phyloP scores from a whole-genome alignment of 2,797 vertebrate genomes.

The Salarias fasciatus region DNA sequence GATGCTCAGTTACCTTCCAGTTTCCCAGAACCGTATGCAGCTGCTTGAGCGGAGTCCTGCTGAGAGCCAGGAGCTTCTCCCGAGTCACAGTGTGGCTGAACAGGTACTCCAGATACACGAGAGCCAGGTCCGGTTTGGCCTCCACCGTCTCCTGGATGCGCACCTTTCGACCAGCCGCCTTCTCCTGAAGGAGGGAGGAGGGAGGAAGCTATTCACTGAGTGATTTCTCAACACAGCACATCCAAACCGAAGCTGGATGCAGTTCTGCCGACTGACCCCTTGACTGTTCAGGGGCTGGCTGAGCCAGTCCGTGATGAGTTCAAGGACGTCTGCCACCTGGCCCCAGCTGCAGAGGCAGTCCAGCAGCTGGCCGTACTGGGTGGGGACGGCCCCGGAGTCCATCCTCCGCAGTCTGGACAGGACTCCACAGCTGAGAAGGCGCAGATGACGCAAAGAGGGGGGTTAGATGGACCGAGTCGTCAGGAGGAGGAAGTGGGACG shows the following conservation, averaged over 20 bases:
- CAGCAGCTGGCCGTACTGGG: slow-evolving; percentile 84
- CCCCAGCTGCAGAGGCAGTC: slow-evolving; percentile 96
- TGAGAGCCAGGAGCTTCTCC: slow-evolving; percentile 80
- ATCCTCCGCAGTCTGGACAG: slow-evolving; percentile 87
- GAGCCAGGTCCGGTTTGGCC: slow-evolving; percentile 87
- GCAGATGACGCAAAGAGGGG: neutral
- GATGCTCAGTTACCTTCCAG: slow-evolving; percentile 83
- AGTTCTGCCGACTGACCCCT: slow-evolving; percentile 68
- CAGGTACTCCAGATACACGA: slow-evolving; percentile 90
- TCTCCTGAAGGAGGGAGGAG: slow-evolving; percentile 66
- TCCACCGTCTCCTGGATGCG: slow-evolving; percentile 80
- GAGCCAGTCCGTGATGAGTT: slow-evolving; percentile 90
- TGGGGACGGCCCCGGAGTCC: slow-evolving; percentile 73
- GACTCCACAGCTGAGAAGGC: slow-evolving; percentile 85
- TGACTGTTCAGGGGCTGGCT: slow-evolving; percentile 66
- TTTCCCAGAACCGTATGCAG: slow-evolving; percentile 84
- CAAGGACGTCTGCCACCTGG: slow-evolving; percentile 84
- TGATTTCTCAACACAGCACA: neutral
- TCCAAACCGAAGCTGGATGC: neutral
- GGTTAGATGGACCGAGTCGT: neutral
- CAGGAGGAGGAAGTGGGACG: slow-evolving; percentile 2
- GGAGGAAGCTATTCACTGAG: neutral
- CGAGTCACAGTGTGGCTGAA: slow-evolving; percentile 83
- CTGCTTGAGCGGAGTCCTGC: slow-evolving; percentile 80
- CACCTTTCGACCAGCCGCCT: slow-evolving; percentile 71